Conservation (phyloP, 2,113 vertebrate species). For the Muntiacus reevesi region DNA sequence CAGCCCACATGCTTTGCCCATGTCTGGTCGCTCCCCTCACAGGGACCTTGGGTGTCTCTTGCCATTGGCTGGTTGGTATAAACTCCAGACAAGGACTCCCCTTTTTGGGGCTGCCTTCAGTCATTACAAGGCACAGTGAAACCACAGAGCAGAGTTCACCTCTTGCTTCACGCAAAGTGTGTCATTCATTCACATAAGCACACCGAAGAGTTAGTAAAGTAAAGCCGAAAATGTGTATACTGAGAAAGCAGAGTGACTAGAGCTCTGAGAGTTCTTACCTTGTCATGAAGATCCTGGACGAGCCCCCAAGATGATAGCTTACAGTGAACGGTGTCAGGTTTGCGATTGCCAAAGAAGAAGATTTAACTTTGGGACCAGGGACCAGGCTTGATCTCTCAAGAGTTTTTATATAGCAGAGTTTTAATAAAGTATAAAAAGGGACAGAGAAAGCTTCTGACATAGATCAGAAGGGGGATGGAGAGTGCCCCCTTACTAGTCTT, state of each 20-base stretch:
- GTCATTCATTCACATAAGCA: not conserved
- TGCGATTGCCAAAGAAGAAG: not conserved
- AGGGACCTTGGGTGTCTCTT: not conserved
- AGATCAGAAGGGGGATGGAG: not conserved
- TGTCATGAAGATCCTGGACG: not conserved
- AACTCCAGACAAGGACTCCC: not conserved
- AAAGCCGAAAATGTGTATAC: not conserved
- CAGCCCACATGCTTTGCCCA: not conserved
- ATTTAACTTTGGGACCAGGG: not conserved
- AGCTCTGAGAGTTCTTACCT: not conserved
- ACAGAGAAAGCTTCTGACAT: not conserved
- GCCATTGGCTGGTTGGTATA: not conserved
- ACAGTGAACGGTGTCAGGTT: not conserved
- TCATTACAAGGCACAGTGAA: not conserved
- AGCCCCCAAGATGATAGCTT: not conserved
- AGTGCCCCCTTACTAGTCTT: not conserved
- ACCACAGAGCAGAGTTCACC: not conserved
- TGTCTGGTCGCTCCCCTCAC: not conserved
- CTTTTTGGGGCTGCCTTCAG: not conserved
- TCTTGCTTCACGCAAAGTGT: not conserved
- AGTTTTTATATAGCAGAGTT: not conserved
- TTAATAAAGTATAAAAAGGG: not conserved
- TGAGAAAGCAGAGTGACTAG: not conserved
- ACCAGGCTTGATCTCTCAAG: not conserved
- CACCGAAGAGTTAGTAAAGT: not conserved